phyloP scores from a whole-genome alignment of 2,888 invertebrate species.

The Monopis laevigella region DNA sequence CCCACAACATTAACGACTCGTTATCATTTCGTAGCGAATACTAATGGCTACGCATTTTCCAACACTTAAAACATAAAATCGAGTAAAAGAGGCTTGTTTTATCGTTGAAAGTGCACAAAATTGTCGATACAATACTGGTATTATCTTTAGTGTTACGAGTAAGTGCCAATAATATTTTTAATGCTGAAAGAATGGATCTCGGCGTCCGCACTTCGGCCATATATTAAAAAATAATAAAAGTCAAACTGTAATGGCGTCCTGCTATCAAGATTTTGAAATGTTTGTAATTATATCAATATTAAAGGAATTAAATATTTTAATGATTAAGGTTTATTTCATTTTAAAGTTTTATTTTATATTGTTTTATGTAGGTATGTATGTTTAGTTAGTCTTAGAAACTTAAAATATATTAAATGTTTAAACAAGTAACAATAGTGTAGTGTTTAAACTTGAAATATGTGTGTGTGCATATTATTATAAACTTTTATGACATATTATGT shows the following conservation, averaged over 20 bases:
- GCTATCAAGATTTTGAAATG: constrained; percentile 17
- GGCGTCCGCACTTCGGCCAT: constrained; percentile 36
- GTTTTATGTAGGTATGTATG: too few relatives aligned
- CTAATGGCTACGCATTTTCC: constrained; percentile 42
- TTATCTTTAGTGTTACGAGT: constrained; percentile 53
- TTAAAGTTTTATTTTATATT: too few relatives aligned
- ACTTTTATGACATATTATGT: too few relatives aligned
- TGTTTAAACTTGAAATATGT: too few relatives aligned
- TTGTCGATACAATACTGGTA: constrained; percentile 47
- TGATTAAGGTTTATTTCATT: too few relatives aligned
- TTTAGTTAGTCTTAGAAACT: too few relatives aligned
- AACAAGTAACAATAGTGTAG: too few relatives aligned
- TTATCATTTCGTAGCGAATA: constrained; percentile 37
- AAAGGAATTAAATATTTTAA: too few relatives aligned
- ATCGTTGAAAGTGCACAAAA: constrained; percentile 51
- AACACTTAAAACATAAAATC: constrained; percentile 50
- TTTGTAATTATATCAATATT: not conserved
- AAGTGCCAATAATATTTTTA: constrained; percentile 58
- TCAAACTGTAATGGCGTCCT: constrained; percentile 27
- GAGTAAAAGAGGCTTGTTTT: constrained; percentile 29
- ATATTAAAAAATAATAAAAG: constrained; percentile 29
- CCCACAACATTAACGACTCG: constrained; percentile 25
- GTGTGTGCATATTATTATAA: too few relatives aligned
- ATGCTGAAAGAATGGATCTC: constrained; percentile 32
- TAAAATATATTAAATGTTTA: too few relatives aligned